Conservation (phyloP, 2,113 vertebrate genomes). For the Pachypanchax playfairii region DNA sequence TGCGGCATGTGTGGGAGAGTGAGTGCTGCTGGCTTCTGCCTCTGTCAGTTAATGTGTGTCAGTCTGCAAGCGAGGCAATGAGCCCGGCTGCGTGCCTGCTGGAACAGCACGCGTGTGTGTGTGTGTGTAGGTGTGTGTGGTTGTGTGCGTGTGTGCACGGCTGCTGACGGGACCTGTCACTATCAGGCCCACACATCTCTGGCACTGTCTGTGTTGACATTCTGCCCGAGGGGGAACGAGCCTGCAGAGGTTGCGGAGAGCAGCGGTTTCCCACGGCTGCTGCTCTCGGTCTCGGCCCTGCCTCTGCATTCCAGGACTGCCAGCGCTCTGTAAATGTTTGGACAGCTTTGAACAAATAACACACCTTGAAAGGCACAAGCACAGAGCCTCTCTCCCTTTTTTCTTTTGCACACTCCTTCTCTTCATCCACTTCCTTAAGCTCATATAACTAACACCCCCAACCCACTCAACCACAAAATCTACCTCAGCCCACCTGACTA, state of each 20-base stretch:
- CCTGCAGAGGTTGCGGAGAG: conserved; percentile 90
- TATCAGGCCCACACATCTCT: conserved; percentile 92
- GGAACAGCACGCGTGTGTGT: conserved; percentile 40
- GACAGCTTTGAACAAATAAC: conserved; percentile 97
- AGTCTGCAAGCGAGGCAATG: conserved; percentile 70
- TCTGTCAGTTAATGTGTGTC: conserved; percentile 76
- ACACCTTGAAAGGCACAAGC: conserved; percentile 94
- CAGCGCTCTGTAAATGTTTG: conserved; percentile 95
- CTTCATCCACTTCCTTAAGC: conserved; percentile 72
- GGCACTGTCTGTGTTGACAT: conserved; percentile 90
- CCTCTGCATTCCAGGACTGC: conserved; percentile 91
- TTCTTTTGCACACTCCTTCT: conserved; percentile 65
- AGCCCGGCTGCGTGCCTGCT: conserved; percentile 74
- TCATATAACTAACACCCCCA: conserved; percentile 62
- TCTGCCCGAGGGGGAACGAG: conserved; percentile 85
- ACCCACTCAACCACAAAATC: conserved; percentile 57
- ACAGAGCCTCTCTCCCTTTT: conserved; percentile 76
- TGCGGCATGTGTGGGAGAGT: conserved; percentile 17
- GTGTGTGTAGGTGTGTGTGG: conserved; percentile 40
- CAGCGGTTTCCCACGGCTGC: conserved; percentile 94
- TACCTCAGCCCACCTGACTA: conserved; percentile 46
- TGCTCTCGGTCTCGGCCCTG: conserved; percentile 82
- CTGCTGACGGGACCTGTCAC: conserved; percentile 87
- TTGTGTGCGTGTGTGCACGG: conserved; percentile 34
- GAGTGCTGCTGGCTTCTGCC: conserved; percentile 65